Evolutionary conservation across 2,888 invertebrate species (phyloP), one percentile per base, ranked within the genome.

Genomic region (Fabriciana adippe): DNA sequence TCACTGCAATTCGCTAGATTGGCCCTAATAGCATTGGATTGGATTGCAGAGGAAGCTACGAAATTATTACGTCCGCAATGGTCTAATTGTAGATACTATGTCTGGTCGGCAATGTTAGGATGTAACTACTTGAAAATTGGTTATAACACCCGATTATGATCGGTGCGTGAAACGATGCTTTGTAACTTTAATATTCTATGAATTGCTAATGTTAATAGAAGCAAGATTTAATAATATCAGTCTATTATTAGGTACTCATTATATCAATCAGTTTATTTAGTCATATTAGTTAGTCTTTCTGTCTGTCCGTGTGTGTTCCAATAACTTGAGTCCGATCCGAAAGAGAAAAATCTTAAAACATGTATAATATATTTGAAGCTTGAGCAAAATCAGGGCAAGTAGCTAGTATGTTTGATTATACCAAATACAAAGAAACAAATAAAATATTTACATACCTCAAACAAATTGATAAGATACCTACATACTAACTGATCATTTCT

Each of bases 21-120:
- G 79, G 77, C 78, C 79, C 73, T 88, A 88, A 88, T 88, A 74
- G 68, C 74, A 62, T 74, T 51, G 71, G 66, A 71, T 68, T 71
- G 72, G 71, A 66, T 57, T 71, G 73, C 72, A 74, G 79, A 85
- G 89, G 89, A 89, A 84, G 85, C 81, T 74, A 77, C 78, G 78
- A 85, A 87, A 89, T 89, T 81, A 84, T 81, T 76, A 80, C 87
- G 84, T 88, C 88, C 89, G 86, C 72, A 70, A 70, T 73, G 73
- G 66, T 80, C 79, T 87, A 88, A 87, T 87, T 88, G 84, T 83
- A 75, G 72, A 67, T 73, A 74, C 73, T 77, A 74, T 18, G 72
- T 76, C 73, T 72, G 72, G 73, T 69, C 70, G 72, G 35, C 0
- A 11, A 71, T 61, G 68, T 60, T 57, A 56, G 50, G 67, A 73